Conservation (phyloP, 1,140 invertebrate species). For the Proctacanthus coquilletti region DNA sequence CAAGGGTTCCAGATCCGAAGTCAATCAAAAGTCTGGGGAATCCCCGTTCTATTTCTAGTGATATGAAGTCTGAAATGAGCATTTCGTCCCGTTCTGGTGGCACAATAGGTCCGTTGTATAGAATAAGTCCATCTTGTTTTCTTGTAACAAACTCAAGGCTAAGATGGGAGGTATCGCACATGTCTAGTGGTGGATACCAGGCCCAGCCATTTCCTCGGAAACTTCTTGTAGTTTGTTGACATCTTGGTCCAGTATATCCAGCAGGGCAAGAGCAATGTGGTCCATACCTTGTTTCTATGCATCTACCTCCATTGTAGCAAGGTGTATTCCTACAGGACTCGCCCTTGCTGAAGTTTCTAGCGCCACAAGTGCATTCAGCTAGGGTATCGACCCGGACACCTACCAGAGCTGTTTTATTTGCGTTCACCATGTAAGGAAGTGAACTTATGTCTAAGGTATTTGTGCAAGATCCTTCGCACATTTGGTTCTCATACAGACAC, state of each 20-base stretch:
- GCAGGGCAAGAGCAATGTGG: constrained; percentile 76
- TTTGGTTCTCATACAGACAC: constrained; percentile 87
- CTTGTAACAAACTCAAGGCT: constrained; percentile 90
- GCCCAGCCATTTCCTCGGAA: constrained; percentile 89
- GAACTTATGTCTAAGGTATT: constrained; percentile 79
- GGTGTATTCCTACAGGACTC: constrained; percentile 79
- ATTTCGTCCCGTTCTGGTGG: constrained; percentile 77
- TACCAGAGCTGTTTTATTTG: constrained; percentile 88
- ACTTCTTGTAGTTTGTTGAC: constrained; percentile 87
- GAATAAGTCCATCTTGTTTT: constrained; percentile 75
- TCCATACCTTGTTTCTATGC: constrained; percentile 74
- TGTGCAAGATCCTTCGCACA: constrained; percentile 91
- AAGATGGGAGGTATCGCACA: constrained; percentile 89
- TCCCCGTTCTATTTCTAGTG: constrained; percentile 79
- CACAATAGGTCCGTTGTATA: constrained; percentile 94
- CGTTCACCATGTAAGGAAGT: constrained; percentile 88
- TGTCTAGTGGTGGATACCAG: constrained; percentile 88
- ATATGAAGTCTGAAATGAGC: constrained; percentile 85
- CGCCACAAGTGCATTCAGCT: constrained; percentile 81
- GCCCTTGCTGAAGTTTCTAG: constrained; percentile 73
- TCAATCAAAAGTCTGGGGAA: constrained; percentile 81
- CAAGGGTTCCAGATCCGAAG: constrained; percentile 87
- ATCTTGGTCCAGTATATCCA: constrained; percentile 85
- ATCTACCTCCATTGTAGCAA: constrained; percentile 90
- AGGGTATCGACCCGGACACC: constrained; percentile 79